Evolutionary conservation across 1,140 invertebrate genomes (phyloP).

Genomic region (Oncopodura yosiiana): DNA sequence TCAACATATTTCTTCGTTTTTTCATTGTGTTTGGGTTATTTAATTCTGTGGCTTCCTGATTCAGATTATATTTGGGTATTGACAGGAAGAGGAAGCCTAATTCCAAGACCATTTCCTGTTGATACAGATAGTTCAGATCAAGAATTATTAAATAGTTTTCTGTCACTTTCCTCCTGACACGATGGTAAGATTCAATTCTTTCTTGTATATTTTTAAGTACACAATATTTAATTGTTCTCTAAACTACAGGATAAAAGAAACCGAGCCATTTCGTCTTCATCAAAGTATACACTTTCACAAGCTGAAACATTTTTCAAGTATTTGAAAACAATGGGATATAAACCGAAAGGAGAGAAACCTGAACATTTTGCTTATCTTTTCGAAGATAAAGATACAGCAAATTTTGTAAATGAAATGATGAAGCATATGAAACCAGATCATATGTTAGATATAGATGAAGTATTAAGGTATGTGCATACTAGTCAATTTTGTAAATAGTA

Average conservation of each 20-base stretch:
- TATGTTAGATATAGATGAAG: not conserved
- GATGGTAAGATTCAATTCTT: not conserved
- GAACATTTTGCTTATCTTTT: conserved; percentile 31
- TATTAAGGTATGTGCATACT: conserved; percentile 5
- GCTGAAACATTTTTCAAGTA: conserved; percentile 18
- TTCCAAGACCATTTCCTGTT: conserved; percentile 2
- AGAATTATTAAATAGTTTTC: not conserved
- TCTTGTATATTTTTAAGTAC: conserved; percentile 4
- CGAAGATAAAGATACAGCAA: conserved; percentile 22
- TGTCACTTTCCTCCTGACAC: not conserved
- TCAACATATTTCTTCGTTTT: conserved; percentile 19
- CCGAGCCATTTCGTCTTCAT: not conserved
- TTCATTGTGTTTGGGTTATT: conserved; percentile 18
- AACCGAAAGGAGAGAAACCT: conserved; percentile 10
- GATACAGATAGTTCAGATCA: too few relatives aligned
- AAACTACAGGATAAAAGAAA: not conserved
- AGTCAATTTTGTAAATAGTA: not conserved
- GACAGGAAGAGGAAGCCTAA: conserved; percentile 7
- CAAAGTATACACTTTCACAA: not conserved
- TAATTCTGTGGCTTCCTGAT: conserved; percentile 20
- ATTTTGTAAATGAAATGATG: conserved; percentile 14
- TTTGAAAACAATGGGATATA: conserved; percentile 20
- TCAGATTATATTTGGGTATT: conserved; percentile 15
- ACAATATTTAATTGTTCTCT: not conserved
- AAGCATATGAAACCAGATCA: conserved; percentile 14